Conservation (phyloP, 2,888 invertebrate species). For the Euproctis similis region DNA sequence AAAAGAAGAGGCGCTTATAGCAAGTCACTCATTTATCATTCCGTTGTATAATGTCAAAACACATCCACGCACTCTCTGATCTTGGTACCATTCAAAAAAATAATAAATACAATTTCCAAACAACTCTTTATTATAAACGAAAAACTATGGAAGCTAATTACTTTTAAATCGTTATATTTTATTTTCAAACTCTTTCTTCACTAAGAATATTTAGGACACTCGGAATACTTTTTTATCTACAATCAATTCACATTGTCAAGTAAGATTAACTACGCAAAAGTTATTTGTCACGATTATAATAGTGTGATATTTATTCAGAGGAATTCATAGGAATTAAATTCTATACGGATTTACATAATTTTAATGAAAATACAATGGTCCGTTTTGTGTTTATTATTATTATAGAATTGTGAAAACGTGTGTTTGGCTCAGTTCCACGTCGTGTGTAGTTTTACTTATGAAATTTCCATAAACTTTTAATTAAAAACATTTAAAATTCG, state of each 20-base stretch:
- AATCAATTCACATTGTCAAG: slow-evolving; percentile 21
- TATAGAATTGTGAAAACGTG: slow-evolving; percentile 31
- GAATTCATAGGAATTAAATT: too few species aligned
- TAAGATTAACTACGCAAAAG: slow-evolving; percentile 17
- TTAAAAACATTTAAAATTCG: slow-evolving; percentile 26
- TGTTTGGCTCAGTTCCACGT: slow-evolving; percentile 38
- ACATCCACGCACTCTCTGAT: slow-evolving; percentile 57
- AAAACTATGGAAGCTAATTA: slow-evolving; percentile 42
- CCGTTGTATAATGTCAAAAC: slow-evolving; percentile 58
- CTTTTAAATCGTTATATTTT: slow-evolving; percentile 36
- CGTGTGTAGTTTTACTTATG: slow-evolving; percentile 27
- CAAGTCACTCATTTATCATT: slow-evolving; percentile 59
- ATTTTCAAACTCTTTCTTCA: slow-evolving; percentile 21
- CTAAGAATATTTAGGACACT: slow-evolving; percentile 24
- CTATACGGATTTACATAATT: too few species aligned
- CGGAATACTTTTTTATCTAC: slow-evolving; percentile 9
- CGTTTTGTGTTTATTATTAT: slow-evolving; percentile 39
- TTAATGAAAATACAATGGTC: slow-evolving; percentile 32
- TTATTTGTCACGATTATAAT: slow-evolving; percentile 20
- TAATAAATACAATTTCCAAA: slow-evolving; percentile 34
- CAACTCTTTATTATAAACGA: slow-evolving; percentile 26
- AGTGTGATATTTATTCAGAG: too few species aligned
- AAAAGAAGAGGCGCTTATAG: slow-evolving; percentile 54
- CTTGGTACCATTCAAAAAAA: slow-evolving; percentile 44
- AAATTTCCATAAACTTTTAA: slow-evolving; percentile 26